Evolutionary conservation across 2,888 invertebrate species (phyloP).

Genomic region (Amphiduros pacificus): DNA sequence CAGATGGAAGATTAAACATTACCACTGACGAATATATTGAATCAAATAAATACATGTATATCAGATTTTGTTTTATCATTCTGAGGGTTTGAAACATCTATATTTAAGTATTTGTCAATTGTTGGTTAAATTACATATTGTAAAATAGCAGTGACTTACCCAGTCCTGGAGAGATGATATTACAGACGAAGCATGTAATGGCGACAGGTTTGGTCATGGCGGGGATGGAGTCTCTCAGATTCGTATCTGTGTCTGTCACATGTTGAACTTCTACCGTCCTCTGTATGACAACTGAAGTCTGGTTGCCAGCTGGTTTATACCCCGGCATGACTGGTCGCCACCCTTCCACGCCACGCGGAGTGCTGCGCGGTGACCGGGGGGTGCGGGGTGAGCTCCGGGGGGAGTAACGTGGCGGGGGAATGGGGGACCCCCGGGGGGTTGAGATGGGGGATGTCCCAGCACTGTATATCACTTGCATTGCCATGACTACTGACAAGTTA

Average conservation of each 20-base stretch:
- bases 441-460: background rate
- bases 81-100: too few relatives aligned
- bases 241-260: background rate
- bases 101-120: too few relatives aligned
- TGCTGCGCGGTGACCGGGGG: background rate
- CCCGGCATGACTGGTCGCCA: slow-evolving; percentile 18
- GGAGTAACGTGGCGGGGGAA: background rate
- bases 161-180: slow-evolving; percentile 46
- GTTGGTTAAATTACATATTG: too few relatives aligned
- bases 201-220: slow-evolving; percentile 49
- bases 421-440: background rate
- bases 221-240: slow-evolving; percentile 43
- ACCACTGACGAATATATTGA: too few relatives aligned
- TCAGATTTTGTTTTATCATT: too few relatives aligned
- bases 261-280: slow-evolving; percentile 8
- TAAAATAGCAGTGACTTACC: slow-evolving; percentile 38
- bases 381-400: background rate
- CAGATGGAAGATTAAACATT: too few relatives aligned
- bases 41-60: too few relatives aligned
- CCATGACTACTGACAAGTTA: too few relatives aligned
- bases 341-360: slow-evolving; percentile 2
- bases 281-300: slow-evolving; percentile 11
- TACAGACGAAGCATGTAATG: slow-evolving; percentile 43
- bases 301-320: background rate
- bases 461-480: too few relatives aligned